Percentiles rank a stretch among this genome's conserved stretches.
Evolutionary conservation across 1,140 invertebrate species (phyloP).

Genomic region (Dendroctonus valens): DNA sequence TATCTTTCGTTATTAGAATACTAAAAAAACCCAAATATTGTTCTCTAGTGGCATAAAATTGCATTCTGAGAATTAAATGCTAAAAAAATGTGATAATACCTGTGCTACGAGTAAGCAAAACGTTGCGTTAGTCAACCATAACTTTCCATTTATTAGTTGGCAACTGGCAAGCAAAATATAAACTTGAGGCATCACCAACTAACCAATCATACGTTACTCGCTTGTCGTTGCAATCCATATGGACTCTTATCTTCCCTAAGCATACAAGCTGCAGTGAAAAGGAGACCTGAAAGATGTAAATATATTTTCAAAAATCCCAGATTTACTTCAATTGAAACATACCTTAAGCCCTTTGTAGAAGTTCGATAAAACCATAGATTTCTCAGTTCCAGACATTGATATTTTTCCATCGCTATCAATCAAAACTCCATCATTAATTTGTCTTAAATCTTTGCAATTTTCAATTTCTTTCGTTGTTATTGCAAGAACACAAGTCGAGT

Average conservation of each 20-base stretch:
- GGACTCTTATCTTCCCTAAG: conserved; percentile 37
- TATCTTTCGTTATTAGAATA: too few species aligned
- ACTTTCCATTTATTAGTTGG: conserved; percentile 40
- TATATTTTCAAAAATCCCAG: background rate
- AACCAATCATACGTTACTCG: conserved; percentile 44
- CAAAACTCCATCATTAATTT: conserved; percentile 23
- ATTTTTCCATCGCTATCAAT: conserved; percentile 40
- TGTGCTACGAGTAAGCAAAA: too few species aligned
- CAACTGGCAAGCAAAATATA: conserved; percentile 39
- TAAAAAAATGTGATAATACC: too few species aligned
- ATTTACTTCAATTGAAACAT: background rate
- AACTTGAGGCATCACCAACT: conserved; percentile 15
- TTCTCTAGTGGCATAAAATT: too few species aligned
- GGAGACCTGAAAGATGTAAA: conserved; percentile 38
- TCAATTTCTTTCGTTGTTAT: conserved; percentile 28
- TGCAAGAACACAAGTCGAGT: conserved; percentile 31
- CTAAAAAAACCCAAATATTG: too few species aligned
- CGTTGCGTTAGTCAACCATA: conserved; percentile 40
- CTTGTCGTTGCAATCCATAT: conserved; percentile 41
- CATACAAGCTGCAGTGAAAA: conserved; percentile 39
- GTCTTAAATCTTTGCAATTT: conserved; percentile 9
- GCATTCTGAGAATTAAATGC: too few species aligned
- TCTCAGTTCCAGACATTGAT: conserved; percentile 40
- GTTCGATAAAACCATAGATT: conserved; percentile 39
- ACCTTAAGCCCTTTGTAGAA: conserved; percentile 40